Percentiles rank a stretch among this genome's conserved stretches.
These are phyloP conservation scores for Urosaurus nigricauda DNA, from an alignment of 2,797 vertebrate species.

Conservation along the genomic window DNA sequence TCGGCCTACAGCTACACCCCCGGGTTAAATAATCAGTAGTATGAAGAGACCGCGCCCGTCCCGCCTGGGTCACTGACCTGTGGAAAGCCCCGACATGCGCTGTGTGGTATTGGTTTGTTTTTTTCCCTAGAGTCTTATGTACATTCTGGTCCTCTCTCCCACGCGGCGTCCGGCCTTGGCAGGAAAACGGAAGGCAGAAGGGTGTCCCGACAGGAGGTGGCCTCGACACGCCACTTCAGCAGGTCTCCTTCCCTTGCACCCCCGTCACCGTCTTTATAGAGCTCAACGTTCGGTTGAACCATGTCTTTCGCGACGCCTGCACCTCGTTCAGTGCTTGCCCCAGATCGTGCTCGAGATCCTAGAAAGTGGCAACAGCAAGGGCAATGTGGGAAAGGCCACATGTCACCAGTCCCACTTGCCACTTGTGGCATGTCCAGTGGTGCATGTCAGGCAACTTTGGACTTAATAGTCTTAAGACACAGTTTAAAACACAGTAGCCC, in stretches of 20 bases:
- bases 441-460: no score
- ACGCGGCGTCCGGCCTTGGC: conserved; percentile 80
- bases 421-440: no score
- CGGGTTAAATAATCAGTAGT: conserved; percentile 89
- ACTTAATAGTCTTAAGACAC: no score
- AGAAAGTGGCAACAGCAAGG: conserved; percentile 43
- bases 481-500: no score
- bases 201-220: conserved; percentile 64
- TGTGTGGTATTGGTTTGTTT: conserved; percentile 57
- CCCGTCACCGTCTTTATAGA: conserved; percentile 99
- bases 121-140: conserved; percentile 73
- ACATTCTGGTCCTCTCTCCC: conserved; percentile 83
- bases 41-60: conserved; percentile 80
- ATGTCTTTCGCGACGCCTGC: conserved; percentile 98
- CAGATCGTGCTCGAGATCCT: conserved; percentile 98
- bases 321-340: conserved; percentile 96
- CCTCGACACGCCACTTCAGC: conserved; percentile 78
- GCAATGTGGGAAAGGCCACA: no score
- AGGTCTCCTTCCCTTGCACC: conserved; percentile 96
- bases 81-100: conserved; percentile 78
- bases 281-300: conserved; percentile 98
- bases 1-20: conserved; percentile 69
- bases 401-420: no score
- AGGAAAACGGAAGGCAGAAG: conserved; percentile 82
- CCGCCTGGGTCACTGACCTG: conserved; percentile 76